Evolutionary conservation across 1,140 invertebrate species (phyloP), one percentile per base, ranked within the genome.

Genomic region (Pantala flavescens): DNA sequence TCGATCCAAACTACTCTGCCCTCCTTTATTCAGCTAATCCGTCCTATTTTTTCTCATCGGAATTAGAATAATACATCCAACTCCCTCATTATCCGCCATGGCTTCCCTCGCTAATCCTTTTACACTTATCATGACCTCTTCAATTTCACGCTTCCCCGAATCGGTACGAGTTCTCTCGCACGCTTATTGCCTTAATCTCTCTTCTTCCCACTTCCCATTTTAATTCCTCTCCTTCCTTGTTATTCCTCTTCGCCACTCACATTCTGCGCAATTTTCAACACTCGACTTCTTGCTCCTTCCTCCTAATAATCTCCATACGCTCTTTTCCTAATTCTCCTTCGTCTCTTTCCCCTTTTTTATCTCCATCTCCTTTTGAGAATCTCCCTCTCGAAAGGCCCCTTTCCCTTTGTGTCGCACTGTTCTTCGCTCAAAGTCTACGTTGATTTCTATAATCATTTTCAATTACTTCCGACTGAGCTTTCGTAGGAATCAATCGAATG

Each of bases 61-160:
- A 7, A 63, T 63, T 63, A 63, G n/a, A 63, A 63, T 63, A 63
- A 63, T 63, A 63, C 49, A 16, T 19, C 49, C 49, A 3, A 7
- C 49, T 12, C n/a, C 12, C 49, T 63, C 49, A 63, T 16, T 63
- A 16, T 63, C 49, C 49, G 49, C n/a, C 12, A 63, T 7, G 16
- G 12, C n/a, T 21, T 63, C 49, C 49, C 49, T 63, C 49, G 49
- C 49, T 63, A 63, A 63, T 63, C 49, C 49, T 63, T 63, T 63
- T 63, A 63, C 49, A 63, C 49, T 21, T 21, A 63, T 63, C 49
- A 63, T 63, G 16, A 16, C 16, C 49, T 19, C 49, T 63, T 63
- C 49, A 63, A 63, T 63, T 63, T 63, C 49, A 63, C 49, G 49
- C 49, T 63, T 63, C 49, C 49, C 49, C 49, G 49, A 36, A 21